phyloP scores from a whole-genome alignment of 2,888 invertebrate genomes.

The Oscheius sp. region DNA sequence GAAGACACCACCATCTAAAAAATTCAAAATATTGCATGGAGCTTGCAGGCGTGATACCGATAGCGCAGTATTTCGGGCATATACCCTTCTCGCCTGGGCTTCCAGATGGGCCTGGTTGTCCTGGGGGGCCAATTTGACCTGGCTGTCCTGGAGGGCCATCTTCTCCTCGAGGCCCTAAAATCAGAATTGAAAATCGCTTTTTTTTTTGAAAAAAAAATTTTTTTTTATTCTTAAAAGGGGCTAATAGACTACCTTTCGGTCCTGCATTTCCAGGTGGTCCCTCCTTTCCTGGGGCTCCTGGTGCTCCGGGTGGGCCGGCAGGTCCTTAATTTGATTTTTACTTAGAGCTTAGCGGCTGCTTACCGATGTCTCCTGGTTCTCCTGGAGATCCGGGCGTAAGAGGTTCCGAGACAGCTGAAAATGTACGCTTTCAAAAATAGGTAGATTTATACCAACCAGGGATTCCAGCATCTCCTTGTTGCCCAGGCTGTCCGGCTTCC shows the following conservation, averaged over 20 bases:
- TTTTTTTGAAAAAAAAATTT: too few species aligned
- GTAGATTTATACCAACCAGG: conserved; percentile 50
- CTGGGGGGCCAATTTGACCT: conserved; percentile 63
- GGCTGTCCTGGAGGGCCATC: conserved; percentile 61
- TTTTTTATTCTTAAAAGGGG: too few species aligned
- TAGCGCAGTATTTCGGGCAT: conserved; percentile 65
- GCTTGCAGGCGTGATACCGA: too few species aligned
- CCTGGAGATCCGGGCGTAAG: conserved; percentile 61
- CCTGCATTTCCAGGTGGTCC: conserved; percentile 64
- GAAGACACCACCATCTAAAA: conserved; percentile 69
- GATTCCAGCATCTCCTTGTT: conserved; percentile 45
- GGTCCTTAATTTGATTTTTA: conserved; percentile 57
- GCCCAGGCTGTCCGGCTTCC: conserved; percentile 37
- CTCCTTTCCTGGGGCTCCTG: conserved; percentile 61
- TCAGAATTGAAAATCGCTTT: too few species aligned
- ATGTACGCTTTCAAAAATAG: neutral
- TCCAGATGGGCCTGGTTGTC: conserved; percentile 60
- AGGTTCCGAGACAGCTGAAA: conserved; percentile 50
- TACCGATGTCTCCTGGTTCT: conserved; percentile 57
- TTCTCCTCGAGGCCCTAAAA: conserved; percentile 10
- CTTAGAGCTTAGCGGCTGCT: neutral
- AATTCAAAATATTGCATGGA: too few species aligned
- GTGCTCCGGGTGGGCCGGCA: conserved; percentile 62
- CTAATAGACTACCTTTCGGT: conserved; percentile 42
- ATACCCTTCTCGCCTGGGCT: conserved; percentile 66